Base-by-base conservation (phyloP, 2,113 vertebrate species). In the Monopterus albus region DNA sequence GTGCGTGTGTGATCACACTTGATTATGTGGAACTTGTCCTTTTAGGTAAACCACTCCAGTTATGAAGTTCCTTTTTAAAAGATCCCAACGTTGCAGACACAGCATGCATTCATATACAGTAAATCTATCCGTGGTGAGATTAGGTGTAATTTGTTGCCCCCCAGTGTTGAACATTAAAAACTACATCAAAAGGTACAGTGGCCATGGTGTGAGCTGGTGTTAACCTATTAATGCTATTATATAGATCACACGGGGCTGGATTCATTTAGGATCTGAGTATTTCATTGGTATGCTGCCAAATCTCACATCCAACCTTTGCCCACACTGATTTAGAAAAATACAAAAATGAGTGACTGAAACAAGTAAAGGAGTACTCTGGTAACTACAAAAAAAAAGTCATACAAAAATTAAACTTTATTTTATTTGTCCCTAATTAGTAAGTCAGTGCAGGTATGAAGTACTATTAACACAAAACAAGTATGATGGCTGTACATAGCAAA, bases 141-240 rank as follows among this genome's bases (percentile, higher is more conserved):
- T 20, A 2, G 13, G 36, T 56, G 45, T 31, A n/a, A 7, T 66
- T 46, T 81, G 68, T 68, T 79, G 63, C 83, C 83, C 64, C 51
- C 85, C 47, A 47, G 68, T 79, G 85, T 6, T 51, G 0, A 5
- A 35, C 6, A 31, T 1, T 5, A 5, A 5, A n/a, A 52, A 1
- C 0, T 8, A 29, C 59, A 82, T 12, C 9, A 25, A 14, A 1
- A 10, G 5, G 1, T 17, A 5, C 15, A 38, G 3, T 26, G n/a
- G n/a, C n/a, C n/a, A n/a, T n/a, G 9, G 46, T 8, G 20, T 18
- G 3, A 31, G 0, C 14, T 23, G 5, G 6, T n/a, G n/a, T n/a
- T n/a, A n/a, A n/a, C n/a, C n/a, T n/a, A n/a, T n/a, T n/a, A n/a
- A n/a, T n/a, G n/a, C n/a, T n/a, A n/a, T n/a, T n/a, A n/a, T n/a